phyloP scores from a whole-genome alignment of 2,888 invertebrate genomes.

The Hypomecis atomaria region DNA sequence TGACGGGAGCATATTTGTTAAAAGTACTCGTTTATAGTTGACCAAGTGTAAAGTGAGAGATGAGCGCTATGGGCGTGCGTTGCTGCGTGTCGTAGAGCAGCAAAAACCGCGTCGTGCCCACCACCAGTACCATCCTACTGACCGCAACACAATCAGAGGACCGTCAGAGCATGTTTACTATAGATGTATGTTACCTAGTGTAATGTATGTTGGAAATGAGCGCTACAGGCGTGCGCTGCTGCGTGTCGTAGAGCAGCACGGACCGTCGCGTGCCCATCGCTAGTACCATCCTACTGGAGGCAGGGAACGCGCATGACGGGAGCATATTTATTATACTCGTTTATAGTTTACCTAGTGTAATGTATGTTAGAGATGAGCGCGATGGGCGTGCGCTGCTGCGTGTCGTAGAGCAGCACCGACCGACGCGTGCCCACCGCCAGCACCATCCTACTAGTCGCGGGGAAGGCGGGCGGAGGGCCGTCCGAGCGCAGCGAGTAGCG shows the following conservation, averaged over 20 bases:
- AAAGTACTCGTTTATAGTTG: conserved; percentile 6
- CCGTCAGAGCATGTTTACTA: too few relatives aligned
- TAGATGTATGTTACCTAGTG: neutral
- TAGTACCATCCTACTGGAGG: conserved; percentile 93
- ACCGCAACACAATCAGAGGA: too few relatives aligned
- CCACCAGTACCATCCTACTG: too few relatives aligned
- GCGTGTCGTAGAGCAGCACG: conserved; percentile 84
- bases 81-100: conserved; percentile 79
- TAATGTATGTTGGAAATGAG: neutral
- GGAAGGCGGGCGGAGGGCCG: conserved; percentile 84
- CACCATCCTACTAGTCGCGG: conserved; percentile 91
- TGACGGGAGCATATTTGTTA: conserved; percentile 85
- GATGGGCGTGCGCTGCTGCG: conserved; percentile 72
- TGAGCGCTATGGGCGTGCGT: conserved; percentile 67
- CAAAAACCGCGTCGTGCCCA: conserved; percentile 93
- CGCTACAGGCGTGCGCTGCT: conserved; percentile 64
- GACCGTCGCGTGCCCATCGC: conserved; percentile 96
- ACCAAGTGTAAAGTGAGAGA: conserved; percentile 78
- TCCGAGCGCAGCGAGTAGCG: conserved; percentile 86
- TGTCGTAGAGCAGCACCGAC: conserved; percentile 86
- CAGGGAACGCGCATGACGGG: conserved; percentile 83
- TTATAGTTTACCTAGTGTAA: conserved; percentile 68
- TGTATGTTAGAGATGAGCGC: conserved; percentile 75
- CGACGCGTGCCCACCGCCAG: conserved; percentile 96
- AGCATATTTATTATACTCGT: conserved; percentile 66